A percentile compares a stretch with the other conserved stretches of the same genome.
These are phyloP conservation scores for Trichopoda pennipes DNA, from an alignment of 2,888 invertebrate genomes.

Conservation along the genomic window DNA sequence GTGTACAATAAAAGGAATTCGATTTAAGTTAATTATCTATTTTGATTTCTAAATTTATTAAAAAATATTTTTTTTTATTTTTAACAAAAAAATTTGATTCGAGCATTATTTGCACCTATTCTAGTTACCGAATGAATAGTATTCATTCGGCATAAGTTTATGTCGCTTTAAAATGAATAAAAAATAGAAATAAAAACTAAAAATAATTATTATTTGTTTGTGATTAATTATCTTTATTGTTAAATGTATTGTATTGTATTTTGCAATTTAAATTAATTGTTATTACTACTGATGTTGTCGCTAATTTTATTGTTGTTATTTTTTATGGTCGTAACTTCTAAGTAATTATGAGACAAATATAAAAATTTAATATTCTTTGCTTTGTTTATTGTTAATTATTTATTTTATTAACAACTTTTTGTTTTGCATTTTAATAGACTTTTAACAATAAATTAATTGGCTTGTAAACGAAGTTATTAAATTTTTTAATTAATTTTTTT, in stretches of 20 bases:
- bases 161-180: too few species aligned
- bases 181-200: too few species aligned
- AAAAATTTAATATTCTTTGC: conserved; percentile 28
- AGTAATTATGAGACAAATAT: neutral
- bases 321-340: conserved; percentile 10
- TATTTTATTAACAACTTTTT: conserved; percentile 49
- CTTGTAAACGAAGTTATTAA: neutral
- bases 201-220: conserved; percentile 4
- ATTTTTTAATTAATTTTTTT: neutral
- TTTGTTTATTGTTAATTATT: conserved; percentile 31
- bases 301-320: neutral
- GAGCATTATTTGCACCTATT: too few species aligned
- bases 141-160: too few species aligned
- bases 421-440: neutral
- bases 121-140: too few species aligned
- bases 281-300: conserved; percentile 3
- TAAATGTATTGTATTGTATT: conserved; percentile 18
- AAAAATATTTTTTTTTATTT: too few species aligned
- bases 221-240: neutral
- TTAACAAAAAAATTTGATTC: too few species aligned
- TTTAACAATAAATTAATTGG: conserved; percentile 10
- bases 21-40: too few species aligned
- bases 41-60: too few species aligned
- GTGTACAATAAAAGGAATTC: too few species aligned
- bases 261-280: neutral